Evolutionary conservation across 2,888 invertebrate genomes (phyloP).

Genomic region (Marasmarcha lunaedactyla): DNA sequence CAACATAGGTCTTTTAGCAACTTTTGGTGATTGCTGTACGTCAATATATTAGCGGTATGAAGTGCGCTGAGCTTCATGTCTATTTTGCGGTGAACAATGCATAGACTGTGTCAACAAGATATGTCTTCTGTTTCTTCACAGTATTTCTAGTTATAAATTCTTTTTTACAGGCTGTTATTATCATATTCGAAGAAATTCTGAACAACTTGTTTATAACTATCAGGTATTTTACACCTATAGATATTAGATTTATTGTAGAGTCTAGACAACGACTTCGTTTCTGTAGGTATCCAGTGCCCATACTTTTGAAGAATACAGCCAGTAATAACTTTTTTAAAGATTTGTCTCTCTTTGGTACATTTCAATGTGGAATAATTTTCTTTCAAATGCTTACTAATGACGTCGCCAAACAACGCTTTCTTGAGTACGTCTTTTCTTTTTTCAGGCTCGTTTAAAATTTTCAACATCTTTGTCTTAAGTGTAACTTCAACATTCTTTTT

Average conservation of each 20-base stretch:
- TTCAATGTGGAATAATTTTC: too few species aligned
- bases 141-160: constrained; percentile 20
- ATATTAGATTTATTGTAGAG: constrained; percentile 1
- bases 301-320: constrained; percentile 5
- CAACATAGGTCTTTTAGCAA: constrained; percentile 13
- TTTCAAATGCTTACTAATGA: too few species aligned
- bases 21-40: constrained; percentile 13
- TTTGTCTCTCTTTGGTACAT: too few species aligned
- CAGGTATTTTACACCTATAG: constrained; percentile 6
- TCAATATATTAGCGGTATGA: constrained; percentile 13
- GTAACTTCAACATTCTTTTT: too few species aligned
- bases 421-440: background rate
- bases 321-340: too few species aligned
- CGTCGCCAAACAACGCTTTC: too few species aligned
- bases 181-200: too few species aligned
- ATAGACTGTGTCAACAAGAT: constrained; percentile 17
- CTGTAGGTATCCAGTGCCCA: background rate
- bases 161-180: constrained; percentile 20
- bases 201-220: constrained; percentile 5
- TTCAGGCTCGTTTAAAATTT: background rate
- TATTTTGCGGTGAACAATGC: constrained; percentile 17
- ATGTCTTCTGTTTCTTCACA: constrained; percentile 21
- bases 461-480: background rate
- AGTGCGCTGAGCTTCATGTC: constrained; percentile 17
- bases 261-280: background rate